phyloP scores from a whole-genome alignment of 1,140 invertebrate genomes.

The Platorchestia sp. region DNA sequence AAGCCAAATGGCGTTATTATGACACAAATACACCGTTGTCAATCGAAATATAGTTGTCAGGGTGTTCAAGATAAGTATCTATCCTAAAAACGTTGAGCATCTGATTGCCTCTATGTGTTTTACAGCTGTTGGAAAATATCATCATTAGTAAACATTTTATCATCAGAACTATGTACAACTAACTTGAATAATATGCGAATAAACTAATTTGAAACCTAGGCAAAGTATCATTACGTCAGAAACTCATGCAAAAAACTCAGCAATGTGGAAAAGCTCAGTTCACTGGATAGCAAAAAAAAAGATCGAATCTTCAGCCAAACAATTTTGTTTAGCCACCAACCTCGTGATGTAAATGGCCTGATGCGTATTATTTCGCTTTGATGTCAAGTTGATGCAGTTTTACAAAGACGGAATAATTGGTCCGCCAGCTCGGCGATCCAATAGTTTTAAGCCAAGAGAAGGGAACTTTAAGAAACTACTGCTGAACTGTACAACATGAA shows the following conservation, averaged over 20 bases:
- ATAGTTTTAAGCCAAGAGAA: not conserved
- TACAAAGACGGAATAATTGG: not conserved
- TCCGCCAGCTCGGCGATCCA: not conserved
- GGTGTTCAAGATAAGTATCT: not conserved
- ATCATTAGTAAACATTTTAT: not conserved
- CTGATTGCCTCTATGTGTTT: not conserved
- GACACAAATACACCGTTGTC: no score
- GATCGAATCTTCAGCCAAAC: no score
- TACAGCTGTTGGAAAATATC: not conserved
- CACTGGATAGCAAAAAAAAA: no score
- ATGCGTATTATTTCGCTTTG: not conserved
- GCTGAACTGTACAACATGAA: not conserved
- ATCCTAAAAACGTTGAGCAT: not conserved
- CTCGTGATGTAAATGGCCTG: no score
- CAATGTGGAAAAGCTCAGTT: not conserved
- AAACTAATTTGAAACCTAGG: not conserved
- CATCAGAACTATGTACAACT: not conserved
- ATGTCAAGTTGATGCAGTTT: not conserved
- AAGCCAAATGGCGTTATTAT: not conserved
- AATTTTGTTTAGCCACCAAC: no score
- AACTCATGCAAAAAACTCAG: not conserved
- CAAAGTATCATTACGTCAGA: not conserved
- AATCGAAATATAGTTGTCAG: not conserved
- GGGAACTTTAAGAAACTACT: not conserved
- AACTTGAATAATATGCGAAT: not conserved